phyloP scores from a whole-genome alignment of 2,113 vertebrate species.

The Nipponia nippon region DNA sequence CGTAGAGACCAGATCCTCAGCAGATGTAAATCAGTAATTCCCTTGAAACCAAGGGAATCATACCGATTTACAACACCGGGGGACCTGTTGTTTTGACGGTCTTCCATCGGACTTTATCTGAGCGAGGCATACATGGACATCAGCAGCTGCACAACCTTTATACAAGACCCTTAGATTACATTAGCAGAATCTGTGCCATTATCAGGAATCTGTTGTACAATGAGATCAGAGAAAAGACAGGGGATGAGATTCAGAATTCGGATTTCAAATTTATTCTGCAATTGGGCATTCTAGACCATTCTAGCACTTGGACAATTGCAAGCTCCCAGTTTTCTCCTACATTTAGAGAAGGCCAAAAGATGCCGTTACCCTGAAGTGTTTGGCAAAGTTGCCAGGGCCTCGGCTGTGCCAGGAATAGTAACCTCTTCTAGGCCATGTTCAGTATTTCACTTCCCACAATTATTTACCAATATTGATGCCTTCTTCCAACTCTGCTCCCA shows the following conservation, averaged over 20 bases:
- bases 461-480: background rate
- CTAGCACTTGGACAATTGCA: background rate
- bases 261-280: background rate
- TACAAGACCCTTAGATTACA: background rate
- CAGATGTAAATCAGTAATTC: background rate
- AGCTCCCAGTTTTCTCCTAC: background rate
- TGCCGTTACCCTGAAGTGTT: rapidly evolving
- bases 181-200: background rate
- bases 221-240: background rate
- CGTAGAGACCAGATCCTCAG: background rate
- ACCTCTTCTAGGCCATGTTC: background rate
- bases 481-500: background rate
- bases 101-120: rapidly evolving
- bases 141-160: background rate
- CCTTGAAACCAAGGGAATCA: too few relatives aligned
- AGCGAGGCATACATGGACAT: background rate
- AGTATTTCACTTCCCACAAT: background rate
- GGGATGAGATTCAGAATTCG: background rate
- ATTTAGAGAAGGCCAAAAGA: background rate
- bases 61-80: background rate
- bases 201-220: background rate
- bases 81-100: background rate
- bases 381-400: background rate
- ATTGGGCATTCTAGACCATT: background rate
- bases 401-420: background rate